These are phyloP conservation scores for Patella vulgata DNA, from an alignment of 1,140 invertebrate genomes.

Conservation along the genomic window DNA sequence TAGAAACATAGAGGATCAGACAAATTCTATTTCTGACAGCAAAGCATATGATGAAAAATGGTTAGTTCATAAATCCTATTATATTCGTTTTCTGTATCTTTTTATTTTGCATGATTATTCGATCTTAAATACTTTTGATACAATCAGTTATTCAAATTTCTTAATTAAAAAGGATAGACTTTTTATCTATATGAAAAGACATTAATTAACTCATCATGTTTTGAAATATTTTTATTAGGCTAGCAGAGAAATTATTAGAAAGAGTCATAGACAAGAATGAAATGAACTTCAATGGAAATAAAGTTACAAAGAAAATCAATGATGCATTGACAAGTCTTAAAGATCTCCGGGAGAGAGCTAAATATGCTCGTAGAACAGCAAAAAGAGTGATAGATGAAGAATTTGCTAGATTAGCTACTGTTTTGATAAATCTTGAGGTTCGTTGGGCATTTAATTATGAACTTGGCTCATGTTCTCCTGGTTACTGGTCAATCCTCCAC, in stretches of 20 bases:
- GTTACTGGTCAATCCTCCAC: not conserved
- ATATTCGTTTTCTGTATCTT: not conserved
- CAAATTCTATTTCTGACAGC: constrained; percentile 30
- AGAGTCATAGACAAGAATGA: constrained; percentile 14
- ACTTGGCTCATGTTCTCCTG: not conserved
- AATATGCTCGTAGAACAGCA: constrained; percentile 19
- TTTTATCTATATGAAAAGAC: no score
- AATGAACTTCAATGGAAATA: constrained; percentile 29
- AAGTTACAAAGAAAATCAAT: constrained; percentile 17
- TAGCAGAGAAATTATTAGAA: constrained; percentile 37
- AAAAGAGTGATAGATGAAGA: constrained; percentile 21
- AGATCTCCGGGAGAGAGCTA: constrained; percentile 30
- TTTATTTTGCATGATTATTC: not conserved
- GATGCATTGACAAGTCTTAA: constrained; percentile 21
- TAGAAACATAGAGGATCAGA: constrained; percentile 32
- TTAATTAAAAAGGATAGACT: no score
- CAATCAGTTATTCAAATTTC: no score
- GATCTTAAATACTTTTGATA: no score
- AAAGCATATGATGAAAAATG: constrained; percentile 31
- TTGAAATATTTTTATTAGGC: no score
- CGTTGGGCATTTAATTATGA: not conserved
- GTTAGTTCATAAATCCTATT: constrained; percentile 31
- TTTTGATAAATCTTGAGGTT: constrained; percentile 10
- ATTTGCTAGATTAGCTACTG: constrained; percentile 1
- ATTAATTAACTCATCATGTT: no score